Evolutionary conservation across 2,888 invertebrate genomes (phyloP).

Genomic region (Phyto melanocephala): DNA sequence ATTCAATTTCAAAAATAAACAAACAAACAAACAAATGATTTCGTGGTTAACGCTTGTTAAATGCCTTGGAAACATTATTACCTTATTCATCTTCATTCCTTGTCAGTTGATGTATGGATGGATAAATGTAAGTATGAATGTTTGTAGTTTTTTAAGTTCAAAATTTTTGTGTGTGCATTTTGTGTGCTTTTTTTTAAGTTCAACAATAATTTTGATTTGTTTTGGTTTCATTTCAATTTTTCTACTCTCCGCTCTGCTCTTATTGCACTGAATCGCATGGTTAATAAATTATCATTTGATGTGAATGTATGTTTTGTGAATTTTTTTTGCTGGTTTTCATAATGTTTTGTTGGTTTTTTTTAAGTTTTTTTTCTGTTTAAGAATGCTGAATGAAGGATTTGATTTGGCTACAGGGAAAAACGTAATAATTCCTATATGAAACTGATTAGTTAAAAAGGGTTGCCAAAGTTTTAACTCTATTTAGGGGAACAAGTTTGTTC

Average conservation of each 20-base stretch:
- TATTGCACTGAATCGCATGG: conserved; percentile 23
- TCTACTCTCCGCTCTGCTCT: too few relatives aligned
- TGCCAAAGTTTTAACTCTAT: conserved; percentile 27
- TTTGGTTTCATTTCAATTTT: conserved; percentile 52
- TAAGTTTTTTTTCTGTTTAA: background rate
- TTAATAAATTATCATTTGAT: conserved; percentile 63
- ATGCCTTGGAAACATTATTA: conserved; percentile 59
- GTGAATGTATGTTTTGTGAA: conserved; percentile 54
- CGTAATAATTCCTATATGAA: background rate
- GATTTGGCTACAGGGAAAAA: background rate
- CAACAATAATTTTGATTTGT: conserved; percentile 46
- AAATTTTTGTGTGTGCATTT: background rate
- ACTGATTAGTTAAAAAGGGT: conserved; percentile 3
- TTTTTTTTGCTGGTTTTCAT: conserved; percentile 53
- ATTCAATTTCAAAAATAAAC: conserved; percentile 52
- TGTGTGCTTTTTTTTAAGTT: background rate
- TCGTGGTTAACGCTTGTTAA: conserved; percentile 65
- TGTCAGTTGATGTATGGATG: conserved; percentile 58
- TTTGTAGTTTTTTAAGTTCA: conserved; percentile 12
- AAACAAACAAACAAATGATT: conserved; percentile 41
- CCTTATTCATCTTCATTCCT: conserved; percentile 64
- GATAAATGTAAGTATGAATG: background rate
- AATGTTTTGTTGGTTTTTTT: conserved; percentile 52
- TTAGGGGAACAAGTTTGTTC: too few relatives aligned
- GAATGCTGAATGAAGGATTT: conserved; percentile 48